A percentile compares a stretch with the other conserved stretches of the same genome.
These are phyloP conservation scores for Trematocara variabile DNA, from an alignment of 2,113 vertebrate genomes.

Conservation along the genomic window DNA sequence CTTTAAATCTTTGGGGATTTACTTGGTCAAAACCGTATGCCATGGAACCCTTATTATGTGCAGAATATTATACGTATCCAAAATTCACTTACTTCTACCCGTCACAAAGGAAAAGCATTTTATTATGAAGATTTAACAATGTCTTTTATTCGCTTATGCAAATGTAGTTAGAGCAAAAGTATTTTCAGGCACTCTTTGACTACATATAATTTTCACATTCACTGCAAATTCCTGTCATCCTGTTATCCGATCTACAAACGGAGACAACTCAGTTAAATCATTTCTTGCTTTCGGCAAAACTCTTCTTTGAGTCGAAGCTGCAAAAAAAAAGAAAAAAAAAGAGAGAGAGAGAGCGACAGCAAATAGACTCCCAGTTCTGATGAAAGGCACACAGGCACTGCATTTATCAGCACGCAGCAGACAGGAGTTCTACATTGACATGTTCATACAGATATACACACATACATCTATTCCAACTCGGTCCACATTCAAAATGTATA, in stretches of 20 bases:
- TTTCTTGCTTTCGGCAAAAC: neutral
- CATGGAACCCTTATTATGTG: neutral
- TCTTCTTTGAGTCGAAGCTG: neutral
- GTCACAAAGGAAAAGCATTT: neutral
- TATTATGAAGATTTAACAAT: neutral
- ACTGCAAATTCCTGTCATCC: neutral
- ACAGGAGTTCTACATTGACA: neutral
- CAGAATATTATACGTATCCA: neutral
- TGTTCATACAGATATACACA: neutral
- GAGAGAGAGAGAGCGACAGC: neutral
- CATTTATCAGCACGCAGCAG: constrained; percentile 1
- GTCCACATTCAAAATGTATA: neutral
- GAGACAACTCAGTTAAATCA: neutral
- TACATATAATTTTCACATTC: neutral
- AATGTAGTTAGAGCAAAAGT: neutral
- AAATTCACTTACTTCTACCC: neutral
- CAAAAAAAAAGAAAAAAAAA: neutral
- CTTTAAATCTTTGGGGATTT: neutral
- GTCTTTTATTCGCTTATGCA: neutral
- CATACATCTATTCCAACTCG: neutral
- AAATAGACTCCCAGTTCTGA: neutral
- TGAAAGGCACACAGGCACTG: neutral
- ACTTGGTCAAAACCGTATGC: neutral
- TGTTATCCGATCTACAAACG: neutral
- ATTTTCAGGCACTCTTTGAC: neutral